Percentiles rank a stretch among this genome's conserved stretches.
These are phyloP conservation scores for Pagrus major DNA, from an alignment of 2,113 vertebrate species.

Conservation along the genomic window DNA sequence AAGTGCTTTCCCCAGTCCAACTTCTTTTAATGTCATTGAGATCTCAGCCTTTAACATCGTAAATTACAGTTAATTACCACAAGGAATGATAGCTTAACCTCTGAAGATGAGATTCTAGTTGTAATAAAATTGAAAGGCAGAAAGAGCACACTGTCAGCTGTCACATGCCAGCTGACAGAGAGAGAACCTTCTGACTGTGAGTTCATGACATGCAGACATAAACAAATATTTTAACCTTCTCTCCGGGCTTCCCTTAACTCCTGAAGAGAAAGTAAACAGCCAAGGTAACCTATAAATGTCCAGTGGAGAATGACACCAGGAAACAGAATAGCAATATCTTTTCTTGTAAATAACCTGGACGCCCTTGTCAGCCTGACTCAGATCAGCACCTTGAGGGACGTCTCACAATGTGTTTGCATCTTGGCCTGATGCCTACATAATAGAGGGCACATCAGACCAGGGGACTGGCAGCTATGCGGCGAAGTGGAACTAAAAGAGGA, in stretches of 20 bases:
- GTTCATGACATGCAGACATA: constrained; percentile 37
- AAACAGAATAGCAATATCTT: constrained; percentile 62
- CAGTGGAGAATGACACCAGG: constrained; percentile 52
- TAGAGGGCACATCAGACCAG: constrained; percentile 57
- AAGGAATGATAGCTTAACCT: not conserved
- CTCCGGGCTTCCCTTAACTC: constrained; percentile 42
- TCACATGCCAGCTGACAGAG: not conserved
- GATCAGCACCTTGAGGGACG: constrained; percentile 60
- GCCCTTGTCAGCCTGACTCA: constrained; percentile 63
- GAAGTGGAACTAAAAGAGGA: constrained; percentile 62
- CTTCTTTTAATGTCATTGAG: not conserved
- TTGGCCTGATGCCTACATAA: constrained; percentile 58
- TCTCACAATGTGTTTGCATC: constrained; percentile 58
- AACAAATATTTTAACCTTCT: constrained; percentile 50
- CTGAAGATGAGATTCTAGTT: not conserved
- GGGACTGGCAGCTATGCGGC: constrained; percentile 46
- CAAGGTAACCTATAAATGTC: constrained; percentile 45
- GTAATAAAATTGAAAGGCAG: not conserved
- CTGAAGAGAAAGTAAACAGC: constrained; percentile 60
- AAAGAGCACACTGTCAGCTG: too few species aligned
- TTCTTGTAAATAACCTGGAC: constrained; percentile 65
- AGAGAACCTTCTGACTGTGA: not conserved
- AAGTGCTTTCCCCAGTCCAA: not conserved
- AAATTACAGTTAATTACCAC: too few species aligned
- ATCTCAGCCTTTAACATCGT: not conserved